Conservation (phyloP, 2,888 invertebrate species). For the Rotaria macrura region DNA sequence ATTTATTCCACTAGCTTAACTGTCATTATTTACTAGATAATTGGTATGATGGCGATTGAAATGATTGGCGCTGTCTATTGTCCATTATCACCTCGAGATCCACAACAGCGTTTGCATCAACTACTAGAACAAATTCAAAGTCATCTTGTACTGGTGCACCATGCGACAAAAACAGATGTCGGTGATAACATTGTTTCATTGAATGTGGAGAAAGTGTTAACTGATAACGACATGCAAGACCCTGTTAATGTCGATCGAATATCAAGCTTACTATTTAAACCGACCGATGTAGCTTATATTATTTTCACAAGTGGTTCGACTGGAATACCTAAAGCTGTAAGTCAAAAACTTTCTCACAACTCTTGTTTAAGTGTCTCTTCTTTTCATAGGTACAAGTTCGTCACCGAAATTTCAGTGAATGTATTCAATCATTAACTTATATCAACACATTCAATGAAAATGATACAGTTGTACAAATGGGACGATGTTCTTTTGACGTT, state of each 20-base stretch:
- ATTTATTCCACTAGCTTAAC: accelerated
- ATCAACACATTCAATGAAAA: background rate
- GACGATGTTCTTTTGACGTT: background rate
- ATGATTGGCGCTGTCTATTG: background rate
- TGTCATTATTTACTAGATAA: background rate
- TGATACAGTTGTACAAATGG: background rate
- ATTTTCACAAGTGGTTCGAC: background rate
- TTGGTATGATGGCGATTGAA: background rate
- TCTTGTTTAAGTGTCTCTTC: background rate
- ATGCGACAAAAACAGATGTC: background rate
- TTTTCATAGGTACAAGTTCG: background rate
- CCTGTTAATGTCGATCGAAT: background rate
- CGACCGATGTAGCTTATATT: background rate
- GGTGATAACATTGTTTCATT: background rate
- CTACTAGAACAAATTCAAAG: background rate
- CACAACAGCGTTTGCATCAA: background rate
- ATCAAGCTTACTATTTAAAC: background rate
- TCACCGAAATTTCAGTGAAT: background rate
- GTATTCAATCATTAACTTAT: background rate
- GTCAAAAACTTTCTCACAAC: background rate
- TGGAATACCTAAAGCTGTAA: background rate
- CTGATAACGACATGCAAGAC: background rate
- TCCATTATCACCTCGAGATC: background rate
- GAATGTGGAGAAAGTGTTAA: background rate
- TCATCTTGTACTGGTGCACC: background rate